Evolutionary conservation across 2,797 vertebrate genomes (phyloP), one percentile per base, ranked within the genome.

Genomic region (Microtus agrestis): DNA sequence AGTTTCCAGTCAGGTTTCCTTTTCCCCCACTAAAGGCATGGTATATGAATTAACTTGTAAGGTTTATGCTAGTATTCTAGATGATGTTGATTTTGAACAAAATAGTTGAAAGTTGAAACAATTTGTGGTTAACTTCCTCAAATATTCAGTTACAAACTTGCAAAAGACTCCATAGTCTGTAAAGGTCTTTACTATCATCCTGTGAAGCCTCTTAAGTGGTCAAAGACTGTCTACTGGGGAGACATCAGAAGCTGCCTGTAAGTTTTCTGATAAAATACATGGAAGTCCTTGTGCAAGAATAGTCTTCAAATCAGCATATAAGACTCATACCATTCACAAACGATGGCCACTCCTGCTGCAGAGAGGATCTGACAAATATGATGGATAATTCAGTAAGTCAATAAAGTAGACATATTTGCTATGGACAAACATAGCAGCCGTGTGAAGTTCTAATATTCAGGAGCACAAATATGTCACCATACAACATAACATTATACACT

Each of bases 81-180:
- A 89, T 74, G n/a, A 85, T 21, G 51, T 17, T 74, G 29, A 13
- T 81, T 63, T 63, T 80, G 93, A 0, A 71, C 54, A 56, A 89
- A 91, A n/a, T 40, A 80, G 2, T 73, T 92, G 34, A 92, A 73
- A 67, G 59, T 29, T 80, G 86, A 37, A 56, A 86, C 11, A 63
- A 34, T 1, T 69, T 69, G 43, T 65, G 27, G 27, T 17, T n/a
- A 19, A 87, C 10, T 90, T 87, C 34, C 14, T 10, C 10, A 71
- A 84, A 12, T 67, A 31, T 15, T 59, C 46, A 59, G 13, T 63
- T n/a, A 76, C 1, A 79, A 74, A 84, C 9, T 91, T 78, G 11
- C 6, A 8, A 25, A 76, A 46, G 29, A 34, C 9, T 46, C 7
- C 27, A 46, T 19, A 59, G 23, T 31, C n/a, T 46, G 1, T 56